Conservation (phyloP, 2,888 invertebrate species). For the Chymomyza fuscimana region DNA sequence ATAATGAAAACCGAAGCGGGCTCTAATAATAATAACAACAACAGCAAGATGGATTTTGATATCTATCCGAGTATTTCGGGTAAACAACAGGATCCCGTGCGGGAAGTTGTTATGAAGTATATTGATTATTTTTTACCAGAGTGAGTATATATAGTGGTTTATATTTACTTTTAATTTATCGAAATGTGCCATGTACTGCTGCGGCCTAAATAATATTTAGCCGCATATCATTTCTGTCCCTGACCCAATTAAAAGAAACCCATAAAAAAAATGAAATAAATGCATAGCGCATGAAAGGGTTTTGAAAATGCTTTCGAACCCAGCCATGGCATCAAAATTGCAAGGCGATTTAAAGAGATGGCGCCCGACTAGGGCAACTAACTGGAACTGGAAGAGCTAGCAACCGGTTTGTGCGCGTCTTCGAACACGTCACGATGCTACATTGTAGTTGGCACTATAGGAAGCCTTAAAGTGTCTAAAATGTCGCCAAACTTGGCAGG, state of each 20-base stretch:
- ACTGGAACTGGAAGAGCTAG: background rate
- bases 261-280: background rate
- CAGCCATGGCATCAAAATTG: background rate
- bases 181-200: too few species aligned
- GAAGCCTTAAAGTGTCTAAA: conserved; percentile 70
- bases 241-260: conserved; percentile 6
- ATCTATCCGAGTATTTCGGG: conserved; percentile 83
- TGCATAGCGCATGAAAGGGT: background rate
- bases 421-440: background rate
- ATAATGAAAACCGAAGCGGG: conserved; percentile 77
- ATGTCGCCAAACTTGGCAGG: conserved; percentile 23
- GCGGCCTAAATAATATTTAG: background rate
- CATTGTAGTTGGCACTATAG: conserved; percentile 33
- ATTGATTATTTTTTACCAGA: conserved; percentile 86
- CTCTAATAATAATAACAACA: conserved; percentile 78
- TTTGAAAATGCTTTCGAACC: background rate
- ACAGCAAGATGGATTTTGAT: conserved; percentile 81
- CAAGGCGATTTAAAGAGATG: background rate
- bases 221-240: background rate
- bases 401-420: background rate
- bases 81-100: conserved; percentile 84
- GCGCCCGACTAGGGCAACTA: background rate
- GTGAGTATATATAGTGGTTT: conserved; percentile 80
- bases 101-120: conserved; percentile 86
- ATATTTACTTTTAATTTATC: too few species aligned